Conservation (phyloP, 2,888 invertebrate genomes). For the Xylocampa areola region DNA sequence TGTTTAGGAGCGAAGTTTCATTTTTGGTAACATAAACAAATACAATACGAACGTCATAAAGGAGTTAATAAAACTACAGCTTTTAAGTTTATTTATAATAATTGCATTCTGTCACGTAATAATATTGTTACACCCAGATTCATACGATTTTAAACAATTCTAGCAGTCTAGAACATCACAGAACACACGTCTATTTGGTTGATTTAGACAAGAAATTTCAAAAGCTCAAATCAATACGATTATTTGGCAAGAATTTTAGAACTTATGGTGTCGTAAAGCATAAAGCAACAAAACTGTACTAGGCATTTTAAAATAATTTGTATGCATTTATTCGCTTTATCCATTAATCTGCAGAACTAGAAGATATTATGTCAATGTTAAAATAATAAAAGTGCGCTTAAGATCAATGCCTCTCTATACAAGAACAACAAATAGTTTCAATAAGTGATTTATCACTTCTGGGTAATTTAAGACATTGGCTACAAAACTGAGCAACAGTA, state of each 20-base stretch:
- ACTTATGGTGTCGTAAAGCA: constrained; percentile 22
- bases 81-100: constrained; percentile 78
- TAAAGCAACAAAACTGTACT: constrained; percentile 31
- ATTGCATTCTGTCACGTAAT: constrained; percentile 85
- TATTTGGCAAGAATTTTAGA: constrained; percentile 46
- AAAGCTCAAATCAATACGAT: constrained; percentile 40
- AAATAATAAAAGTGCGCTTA: constrained; percentile 56
- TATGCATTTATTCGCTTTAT: constrained; percentile 18
- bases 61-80: constrained; percentile 64
- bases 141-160: constrained; percentile 77
- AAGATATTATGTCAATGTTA: constrained; percentile 34
- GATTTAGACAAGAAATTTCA: constrained; percentile 32
- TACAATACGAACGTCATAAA: constrained; percentile 5
- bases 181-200: constrained; percentile 63
- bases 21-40: no score
- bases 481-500: constrained; percentile 72
- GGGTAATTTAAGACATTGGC: constrained; percentile 62
- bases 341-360: constrained; percentile 24
- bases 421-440: constrained; percentile 52
- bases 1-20: no score
- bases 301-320: constrained; percentile 10
- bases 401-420: constrained; percentile 54
- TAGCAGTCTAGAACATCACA: constrained; percentile 79
- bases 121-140: constrained; percentile 83
- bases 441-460: constrained; percentile 52